Conservation (phyloP, 2,888 invertebrate species). For the Chymomyza amoena region DNA sequence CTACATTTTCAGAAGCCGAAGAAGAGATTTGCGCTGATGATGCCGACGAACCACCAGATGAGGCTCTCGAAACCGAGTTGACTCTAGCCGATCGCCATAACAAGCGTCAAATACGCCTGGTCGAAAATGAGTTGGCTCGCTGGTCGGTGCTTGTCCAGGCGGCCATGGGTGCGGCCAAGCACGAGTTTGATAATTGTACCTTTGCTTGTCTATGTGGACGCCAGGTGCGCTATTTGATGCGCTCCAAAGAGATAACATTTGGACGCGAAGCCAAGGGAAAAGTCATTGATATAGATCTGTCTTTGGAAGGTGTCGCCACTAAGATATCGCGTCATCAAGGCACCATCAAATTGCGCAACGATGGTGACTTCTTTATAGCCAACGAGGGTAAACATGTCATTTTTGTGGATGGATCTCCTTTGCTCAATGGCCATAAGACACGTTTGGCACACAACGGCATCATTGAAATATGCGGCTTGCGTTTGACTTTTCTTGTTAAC, state of each 20-base stretch:
- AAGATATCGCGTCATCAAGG: constrained; percentile 96
- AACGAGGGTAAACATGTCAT: constrained; percentile 97
- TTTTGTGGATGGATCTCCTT: constrained; percentile 95
- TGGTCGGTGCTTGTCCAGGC: constrained; percentile 97
- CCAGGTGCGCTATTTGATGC: constrained; percentile 95
- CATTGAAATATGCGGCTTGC: constrained; percentile 94
- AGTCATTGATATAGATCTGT: constrained; percentile 94
- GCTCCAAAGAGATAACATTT: constrained; percentile 95
- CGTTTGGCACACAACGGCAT: constrained; percentile 96
- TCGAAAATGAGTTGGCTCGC: constrained; percentile 93
- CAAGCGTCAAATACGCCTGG: constrained; percentile 90
- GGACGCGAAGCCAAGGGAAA: constrained; percentile 94
- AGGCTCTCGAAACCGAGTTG: constrained; percentile 88
- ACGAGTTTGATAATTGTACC: constrained; percentile 95
- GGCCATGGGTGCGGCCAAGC: constrained; percentile 87
- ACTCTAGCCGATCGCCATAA: constrained; percentile 86
- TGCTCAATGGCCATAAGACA: constrained; percentile 92
- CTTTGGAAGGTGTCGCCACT: constrained; percentile 95
- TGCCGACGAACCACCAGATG: constrained; percentile 88
- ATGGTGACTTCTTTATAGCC: constrained; percentile 95
- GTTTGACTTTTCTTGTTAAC: constrained; percentile 96
- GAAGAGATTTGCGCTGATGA: constrained; percentile 92
- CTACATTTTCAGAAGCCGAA: constrained; percentile 94
- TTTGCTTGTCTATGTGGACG: constrained; percentile 94
- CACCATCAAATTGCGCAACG: constrained; percentile 91